Evolutionary conservation across 2,113 vertebrate species (phyloP).

Genomic region (Entomyzon cyanotis): DNA sequence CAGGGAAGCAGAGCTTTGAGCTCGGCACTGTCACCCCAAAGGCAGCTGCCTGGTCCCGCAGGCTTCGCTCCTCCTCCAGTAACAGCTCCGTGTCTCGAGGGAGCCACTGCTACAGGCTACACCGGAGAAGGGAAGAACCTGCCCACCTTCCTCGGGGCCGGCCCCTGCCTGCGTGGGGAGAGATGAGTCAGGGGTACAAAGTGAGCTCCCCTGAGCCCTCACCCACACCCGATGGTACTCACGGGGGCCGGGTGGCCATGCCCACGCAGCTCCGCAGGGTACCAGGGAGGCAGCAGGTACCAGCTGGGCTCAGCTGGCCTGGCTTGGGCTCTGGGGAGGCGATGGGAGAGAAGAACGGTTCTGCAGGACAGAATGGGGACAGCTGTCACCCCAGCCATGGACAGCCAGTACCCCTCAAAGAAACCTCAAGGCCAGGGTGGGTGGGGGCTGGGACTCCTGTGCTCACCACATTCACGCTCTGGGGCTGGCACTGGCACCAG

Average conservation of each 20-base stretch:
- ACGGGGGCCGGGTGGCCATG: conserved; percentile 39
- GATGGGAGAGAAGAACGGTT: conserved; percentile 65
- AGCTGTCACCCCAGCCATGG: accelerated
- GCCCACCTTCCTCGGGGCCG: background rate
- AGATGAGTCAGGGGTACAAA: conserved; percentile 2
- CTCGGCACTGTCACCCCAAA: background rate
- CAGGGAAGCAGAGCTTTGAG: background rate
- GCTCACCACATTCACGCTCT: accelerated
- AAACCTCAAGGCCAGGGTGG: background rate
- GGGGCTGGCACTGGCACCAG: accelerated
- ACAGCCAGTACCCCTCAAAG: background rate
- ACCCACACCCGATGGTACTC: background rate
- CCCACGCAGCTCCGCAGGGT: conserved; percentile 58
- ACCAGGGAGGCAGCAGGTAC: conserved; percentile 60
- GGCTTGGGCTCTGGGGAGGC: conserved; percentile 69
- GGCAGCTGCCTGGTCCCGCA: background rate
- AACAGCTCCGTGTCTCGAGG: background rate
- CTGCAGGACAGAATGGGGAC: background rate
- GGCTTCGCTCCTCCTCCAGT: background rate
- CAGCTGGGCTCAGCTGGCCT: background rate
- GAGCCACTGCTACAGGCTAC: background rate
- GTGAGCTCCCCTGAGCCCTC: background rate
- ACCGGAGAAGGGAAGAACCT: conserved; percentile 39
- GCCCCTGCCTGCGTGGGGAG: conserved; percentile 20
- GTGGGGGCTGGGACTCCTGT: accelerated